Base-by-base conservation (phyloP, 2,113 vertebrate genomes). In the Syngnathus typhle region DNA sequence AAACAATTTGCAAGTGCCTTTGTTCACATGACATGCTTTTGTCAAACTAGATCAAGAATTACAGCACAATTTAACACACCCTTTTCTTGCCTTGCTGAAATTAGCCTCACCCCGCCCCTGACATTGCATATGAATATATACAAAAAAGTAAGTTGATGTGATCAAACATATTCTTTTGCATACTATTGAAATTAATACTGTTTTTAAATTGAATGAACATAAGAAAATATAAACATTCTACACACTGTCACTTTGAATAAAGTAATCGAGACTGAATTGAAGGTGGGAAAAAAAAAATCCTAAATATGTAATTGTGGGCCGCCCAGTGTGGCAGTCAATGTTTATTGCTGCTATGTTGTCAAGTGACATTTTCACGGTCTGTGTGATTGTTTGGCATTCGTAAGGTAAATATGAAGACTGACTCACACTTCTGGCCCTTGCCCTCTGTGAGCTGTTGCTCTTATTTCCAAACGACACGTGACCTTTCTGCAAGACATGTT, bases 311-410 rank as follows among this genome's bases (percentile, higher is more conserved):
- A 47, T 47, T 1, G 46, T 47, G 16, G 7, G 19, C 19, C 18
- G 4, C 21, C 41, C 7, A 9, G 37, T 55, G 67, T 55, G 68
- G 66, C 27, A 32, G 27, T 32, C 27, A 32, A 32, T 32, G 27
- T 3, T 32, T 32, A 32, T 32, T 32, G 27, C 27, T 32, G 27
- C 27, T 32, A 32, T 70, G 51, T 46, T 82, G 75, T 55, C 59
- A 70, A 69, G 59, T 79, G 77, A 84, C 80, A 74, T 85, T 83
- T 67, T 80, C 36, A 43, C 68, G 59, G 13, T 62, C 75, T 73
- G 60, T 60, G 76, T 77, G 81, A 74, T 83, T 76, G 70, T 65
- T 61, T 56, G 55, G 64, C 65, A 68, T 44, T 70, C 39, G 55
- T 36, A 65, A 65, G 16, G 54, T n/a, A 76, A 72, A 68, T 10